Evolutionary conservation across 2,888 invertebrate genomes (phyloP).

Genomic region (Diadromus collaris): DNA sequence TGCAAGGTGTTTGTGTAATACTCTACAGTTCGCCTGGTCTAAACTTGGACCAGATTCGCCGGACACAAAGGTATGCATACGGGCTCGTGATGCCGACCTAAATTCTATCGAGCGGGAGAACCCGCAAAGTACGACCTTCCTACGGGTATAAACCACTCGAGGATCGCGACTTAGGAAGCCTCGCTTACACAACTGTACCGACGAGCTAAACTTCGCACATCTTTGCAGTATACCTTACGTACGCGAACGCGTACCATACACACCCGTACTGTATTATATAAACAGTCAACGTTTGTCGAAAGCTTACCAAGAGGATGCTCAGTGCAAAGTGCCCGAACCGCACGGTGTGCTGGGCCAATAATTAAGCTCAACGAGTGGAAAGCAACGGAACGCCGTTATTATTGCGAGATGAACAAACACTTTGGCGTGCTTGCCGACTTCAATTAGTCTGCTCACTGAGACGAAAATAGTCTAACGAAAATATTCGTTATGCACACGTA

Average conservation of each 20-base stretch:
- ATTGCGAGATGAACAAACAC: constrained; percentile 13
- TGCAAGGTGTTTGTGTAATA: neutral
- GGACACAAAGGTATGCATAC: constrained; percentile 32
- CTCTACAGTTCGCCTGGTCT: constrained; percentile 15
- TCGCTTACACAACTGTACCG: constrained; percentile 37
- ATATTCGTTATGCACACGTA: neutral
- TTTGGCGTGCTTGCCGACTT: neutral
- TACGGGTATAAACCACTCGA: constrained; percentile 41
- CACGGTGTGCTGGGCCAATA: constrained; percentile 19
- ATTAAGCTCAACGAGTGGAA: constrained; percentile 25
- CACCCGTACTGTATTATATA: neutral
- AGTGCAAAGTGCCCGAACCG: constrained; percentile 28
- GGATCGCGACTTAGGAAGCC: constrained; percentile 58
- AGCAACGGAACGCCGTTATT: constrained; percentile 13
- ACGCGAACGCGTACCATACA: neutral
- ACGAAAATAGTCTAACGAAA: neutral
- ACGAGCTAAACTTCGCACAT: constrained; percentile 16
- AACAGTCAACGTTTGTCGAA: constrained; percentile 19
- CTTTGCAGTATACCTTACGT: neutral
- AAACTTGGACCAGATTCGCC: constrained; percentile 15
- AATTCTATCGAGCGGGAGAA: constrained; percentile 59
- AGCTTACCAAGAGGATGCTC: constrained; percentile 3
- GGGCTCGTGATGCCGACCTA: constrained; percentile 47
- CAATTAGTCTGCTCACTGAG: neutral
- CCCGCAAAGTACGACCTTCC: constrained; percentile 59